Evolutionary conservation across 2,888 invertebrate species (phyloP).

Genomic region (Nebria salina): DNA sequence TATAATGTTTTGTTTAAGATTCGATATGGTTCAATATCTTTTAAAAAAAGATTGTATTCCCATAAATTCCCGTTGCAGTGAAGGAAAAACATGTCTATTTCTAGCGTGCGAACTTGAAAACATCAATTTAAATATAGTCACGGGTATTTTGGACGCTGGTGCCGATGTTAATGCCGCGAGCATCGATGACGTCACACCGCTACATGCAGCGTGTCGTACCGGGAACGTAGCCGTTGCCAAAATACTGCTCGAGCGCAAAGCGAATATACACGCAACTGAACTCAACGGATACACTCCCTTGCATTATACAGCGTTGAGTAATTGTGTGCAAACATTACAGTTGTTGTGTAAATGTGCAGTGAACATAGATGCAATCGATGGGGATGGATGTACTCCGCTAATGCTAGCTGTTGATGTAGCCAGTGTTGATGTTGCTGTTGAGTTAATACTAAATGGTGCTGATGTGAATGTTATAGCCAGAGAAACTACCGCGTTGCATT

Average conservation of each 20-base stretch:
- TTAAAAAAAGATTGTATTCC: conserved; percentile 22
- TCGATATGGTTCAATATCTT: conserved; percentile 39
- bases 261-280: conserved; percentile 16
- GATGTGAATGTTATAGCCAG: conserved; percentile 41
- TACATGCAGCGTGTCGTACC: conserved; percentile 31
- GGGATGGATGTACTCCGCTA: conserved; percentile 39
- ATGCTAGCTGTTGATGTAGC: conserved; percentile 45
- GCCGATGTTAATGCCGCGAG: conserved; percentile 40
- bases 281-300: conserved; percentile 38
- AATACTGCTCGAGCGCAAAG: conserved; percentile 17
- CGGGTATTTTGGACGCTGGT: conserved; percentile 23
- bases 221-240: conserved; percentile 25
- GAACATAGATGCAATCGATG: conserved; percentile 27
- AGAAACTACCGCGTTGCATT: conserved; percentile 42
- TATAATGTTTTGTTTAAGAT: conserved; percentile 18
- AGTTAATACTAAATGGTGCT: conserved; percentile 36
- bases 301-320: conserved; percentile 36
- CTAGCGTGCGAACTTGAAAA: conserved; percentile 32
- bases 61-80: conserved; percentile 27
- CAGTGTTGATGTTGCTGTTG: conserved; percentile 29
- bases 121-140: conserved; percentile 10
- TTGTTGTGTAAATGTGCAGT: conserved; percentile 18
- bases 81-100: conserved; percentile 36
- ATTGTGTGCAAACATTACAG: conserved; percentile 15
- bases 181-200: conserved; percentile 38